Percentiles rank a stretch among this genome's conserved stretches.
These are phyloP conservation scores for Archips crataeganus DNA, from an alignment of 2,888 invertebrate species.

Conservation along the genomic window DNA sequence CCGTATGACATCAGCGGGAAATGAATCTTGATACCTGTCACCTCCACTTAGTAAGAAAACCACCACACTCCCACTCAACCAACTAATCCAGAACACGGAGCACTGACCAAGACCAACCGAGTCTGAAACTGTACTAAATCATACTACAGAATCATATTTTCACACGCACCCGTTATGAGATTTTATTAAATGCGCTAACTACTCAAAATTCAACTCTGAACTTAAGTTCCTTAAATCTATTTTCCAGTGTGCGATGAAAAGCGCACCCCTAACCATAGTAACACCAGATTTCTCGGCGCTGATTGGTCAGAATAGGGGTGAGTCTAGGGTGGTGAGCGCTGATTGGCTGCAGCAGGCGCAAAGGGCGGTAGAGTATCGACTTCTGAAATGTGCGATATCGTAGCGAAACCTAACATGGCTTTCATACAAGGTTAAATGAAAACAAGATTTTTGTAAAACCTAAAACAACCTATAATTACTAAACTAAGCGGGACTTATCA, in stretches of 20 bases:
- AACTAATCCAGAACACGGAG: slow-evolving; percentile 18
- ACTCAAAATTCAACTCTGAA: slow-evolving; percentile 48
- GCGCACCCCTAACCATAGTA: slow-evolving; percentile 59
- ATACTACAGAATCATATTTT: slow-evolving; percentile 65
- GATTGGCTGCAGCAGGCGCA: slow-evolving; percentile 75
- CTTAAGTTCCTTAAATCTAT: not conserved
- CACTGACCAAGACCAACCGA: slow-evolving; percentile 50
- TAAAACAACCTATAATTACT: too few species aligned
- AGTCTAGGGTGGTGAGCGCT: slow-evolving; percentile 57
- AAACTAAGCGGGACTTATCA: too few species aligned
- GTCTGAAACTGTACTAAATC: slow-evolving; percentile 71
- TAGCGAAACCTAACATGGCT: slow-evolving; percentile 17
- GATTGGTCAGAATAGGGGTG: slow-evolving; percentile 69
- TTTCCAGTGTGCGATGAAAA: slow-evolving; percentile 41
- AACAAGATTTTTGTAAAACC: not conserved
- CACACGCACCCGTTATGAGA: slow-evolving; percentile 58
- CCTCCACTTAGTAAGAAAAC: slow-evolving; percentile 48
- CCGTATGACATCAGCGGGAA: slow-evolving; percentile 86
- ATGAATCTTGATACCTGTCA: slow-evolving; percentile 80
- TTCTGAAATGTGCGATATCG: slow-evolving; percentile 56
- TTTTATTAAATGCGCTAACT: slow-evolving; percentile 64
- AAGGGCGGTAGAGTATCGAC: slow-evolving; percentile 68
- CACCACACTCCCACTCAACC: slow-evolving; percentile 40
- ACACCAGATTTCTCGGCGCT: slow-evolving; percentile 69
- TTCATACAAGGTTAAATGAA: slow-evolving; percentile 6